A percentile compares a stretch with the other conserved stretches of the same genome.
phyloP scores from a whole-genome alignment of 1,140 invertebrate species.

The Hormaphis cornu region DNA sequence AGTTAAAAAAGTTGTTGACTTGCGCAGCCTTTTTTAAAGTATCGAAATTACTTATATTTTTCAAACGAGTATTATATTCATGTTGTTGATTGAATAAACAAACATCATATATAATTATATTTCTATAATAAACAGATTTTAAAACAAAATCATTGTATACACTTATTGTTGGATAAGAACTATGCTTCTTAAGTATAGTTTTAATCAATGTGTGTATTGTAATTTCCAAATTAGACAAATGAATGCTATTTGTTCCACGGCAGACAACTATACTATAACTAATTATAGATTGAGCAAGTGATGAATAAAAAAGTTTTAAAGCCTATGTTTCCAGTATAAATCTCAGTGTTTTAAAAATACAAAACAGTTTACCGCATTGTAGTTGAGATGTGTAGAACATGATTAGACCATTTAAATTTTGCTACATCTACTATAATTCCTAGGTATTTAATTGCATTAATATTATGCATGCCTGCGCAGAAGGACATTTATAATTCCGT shows the following conservation, averaged over 20 bases:
- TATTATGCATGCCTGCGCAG: no score
- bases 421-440: no score
- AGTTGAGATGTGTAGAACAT: no score
- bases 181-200: not conserved
- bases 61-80: not conserved
- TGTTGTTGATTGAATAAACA: not conserved
- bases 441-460: no score
- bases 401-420: no score
- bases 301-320: not conserved
- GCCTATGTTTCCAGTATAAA: not conserved
- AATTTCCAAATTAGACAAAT: not conserved
- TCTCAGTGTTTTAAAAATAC: not conserved
- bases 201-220: not conserved
- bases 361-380: not conserved
- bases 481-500: no score
- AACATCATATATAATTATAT: not conserved
- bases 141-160: not conserved
- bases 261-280: not conserved
- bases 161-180: not conserved
- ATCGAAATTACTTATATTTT: not conserved
- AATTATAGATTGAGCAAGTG: not conserved
- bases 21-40: not conserved
- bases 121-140: not conserved
- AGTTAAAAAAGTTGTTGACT: no score
- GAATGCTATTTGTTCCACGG: not conserved